These are phyloP conservation scores for Lycodopsis pacificus DNA, from an alignment of 2,797 vertebrate genomes.

Conservation along the genomic window DNA sequence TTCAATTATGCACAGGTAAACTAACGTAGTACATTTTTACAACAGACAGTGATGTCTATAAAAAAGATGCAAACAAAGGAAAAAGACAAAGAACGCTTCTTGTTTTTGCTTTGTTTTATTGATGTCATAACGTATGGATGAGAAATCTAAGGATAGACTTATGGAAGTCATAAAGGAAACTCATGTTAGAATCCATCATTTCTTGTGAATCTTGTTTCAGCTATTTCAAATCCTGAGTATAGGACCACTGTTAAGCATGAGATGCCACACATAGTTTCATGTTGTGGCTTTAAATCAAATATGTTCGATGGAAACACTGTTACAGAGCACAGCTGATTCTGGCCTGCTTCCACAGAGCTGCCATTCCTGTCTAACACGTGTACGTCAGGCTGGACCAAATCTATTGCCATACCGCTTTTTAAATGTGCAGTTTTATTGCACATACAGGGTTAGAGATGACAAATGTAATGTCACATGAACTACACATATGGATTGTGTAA, in stretches of 20 bases:
- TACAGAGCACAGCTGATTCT: not conserved
- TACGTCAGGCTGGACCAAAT: not conserved
- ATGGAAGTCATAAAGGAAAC: not conserved
- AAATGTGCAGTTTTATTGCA: not conserved
- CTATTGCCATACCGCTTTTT: not conserved
- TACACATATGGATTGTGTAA: not conserved
- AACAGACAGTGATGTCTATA: not conserved
- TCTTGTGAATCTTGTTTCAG: constrained; percentile 20
- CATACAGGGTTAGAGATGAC: not conserved
- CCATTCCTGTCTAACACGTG: not conserved
- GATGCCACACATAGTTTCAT: constrained; percentile 3
- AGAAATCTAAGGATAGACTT: constrained; percentile 19
- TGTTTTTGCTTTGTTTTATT: constrained; percentile 12
- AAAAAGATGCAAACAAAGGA: not conserved
- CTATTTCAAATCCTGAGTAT: constrained; percentile 13
- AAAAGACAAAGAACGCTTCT: not conserved
- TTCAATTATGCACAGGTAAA: not conserved
- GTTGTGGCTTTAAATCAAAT: constrained; percentile 18
- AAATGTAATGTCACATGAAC: not conserved
- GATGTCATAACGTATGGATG: not conserved
- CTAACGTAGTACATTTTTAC: not conserved
- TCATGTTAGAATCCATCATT: constrained; percentile 7
- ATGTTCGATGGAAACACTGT: not conserved
- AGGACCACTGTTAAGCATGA: not conserved
- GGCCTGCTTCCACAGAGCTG: not conserved